Percentiles rank a stretch among this genome's conserved stretches.
Conservation (phyloP, 2,113 vertebrate species). For the Plecotus auritus region DNA sequence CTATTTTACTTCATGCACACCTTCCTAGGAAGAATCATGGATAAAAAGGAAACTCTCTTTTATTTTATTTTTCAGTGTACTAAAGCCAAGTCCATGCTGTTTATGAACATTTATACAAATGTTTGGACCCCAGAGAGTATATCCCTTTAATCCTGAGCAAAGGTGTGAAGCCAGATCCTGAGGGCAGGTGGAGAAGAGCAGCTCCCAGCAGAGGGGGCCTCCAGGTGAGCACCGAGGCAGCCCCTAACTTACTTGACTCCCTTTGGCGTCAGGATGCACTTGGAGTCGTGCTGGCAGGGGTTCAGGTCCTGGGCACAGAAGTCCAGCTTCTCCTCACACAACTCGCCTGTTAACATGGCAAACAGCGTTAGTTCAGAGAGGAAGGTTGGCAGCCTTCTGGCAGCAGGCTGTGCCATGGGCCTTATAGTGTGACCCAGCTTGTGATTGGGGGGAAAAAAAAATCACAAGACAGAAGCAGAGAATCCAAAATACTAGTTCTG, state of each 20-base stretch:
- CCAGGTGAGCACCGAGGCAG: rapidly evolving
- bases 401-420: background rate
- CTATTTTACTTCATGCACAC: background rate
- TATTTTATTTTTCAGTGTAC: background rate
- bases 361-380: conserved; percentile 45
- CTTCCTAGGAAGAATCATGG: background rate
- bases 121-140: background rate
- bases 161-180: background rate
- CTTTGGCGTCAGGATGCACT: conserved; percentile 92
- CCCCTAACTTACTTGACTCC: conserved; percentile 92
- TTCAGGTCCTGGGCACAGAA: conserved; percentile 96
- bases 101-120: background rate
- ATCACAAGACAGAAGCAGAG: background rate
- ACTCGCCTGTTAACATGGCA: conserved; percentile 86
- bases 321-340: conserved; percentile 97
- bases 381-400: background rate
- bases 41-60: background rate
- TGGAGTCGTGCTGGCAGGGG: conserved; percentile 96
- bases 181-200: background rate
- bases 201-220: background rate
- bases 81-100: background rate
- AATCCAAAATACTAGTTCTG: background rate
- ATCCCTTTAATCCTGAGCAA: background rate
- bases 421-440: background rate
- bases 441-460: background rate